Conservation (phyloP, 2,888 invertebrate genomes). For the Phrixothrix hirtus region DNA sequence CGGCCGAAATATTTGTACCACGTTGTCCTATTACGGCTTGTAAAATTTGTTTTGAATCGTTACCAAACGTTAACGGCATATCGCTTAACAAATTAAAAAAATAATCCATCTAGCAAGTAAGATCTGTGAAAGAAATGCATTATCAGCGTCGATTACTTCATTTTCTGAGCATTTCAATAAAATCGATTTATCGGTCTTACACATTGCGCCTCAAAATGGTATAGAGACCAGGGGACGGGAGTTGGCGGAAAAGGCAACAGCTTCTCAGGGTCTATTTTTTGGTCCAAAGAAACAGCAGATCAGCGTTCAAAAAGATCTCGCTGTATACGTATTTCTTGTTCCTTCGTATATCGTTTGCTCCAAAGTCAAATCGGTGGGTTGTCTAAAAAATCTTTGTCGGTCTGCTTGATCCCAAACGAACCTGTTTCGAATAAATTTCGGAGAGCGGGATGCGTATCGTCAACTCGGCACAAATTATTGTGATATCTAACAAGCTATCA, state of each 20-base stretch:
- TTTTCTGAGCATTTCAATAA: conserved; percentile 32
- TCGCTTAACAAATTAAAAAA: conserved; percentile 36
- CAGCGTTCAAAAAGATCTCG: conserved; percentile 42
- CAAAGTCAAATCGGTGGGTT: background rate
- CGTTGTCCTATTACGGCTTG: background rate
- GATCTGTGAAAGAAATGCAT: conserved; percentile 25
- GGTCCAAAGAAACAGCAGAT: conserved; percentile 34
- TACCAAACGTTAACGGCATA: conserved; percentile 33
- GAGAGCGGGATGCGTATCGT: background rate
- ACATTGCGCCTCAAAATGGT: conserved; percentile 37
- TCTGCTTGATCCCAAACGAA: background rate
- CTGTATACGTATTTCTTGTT: conserved; percentile 39
- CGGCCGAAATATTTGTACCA: background rate
- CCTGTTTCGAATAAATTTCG: background rate
- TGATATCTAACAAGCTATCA: background rate
- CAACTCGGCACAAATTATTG: too few relatives aligned
- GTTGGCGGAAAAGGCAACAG: conserved; percentile 34
- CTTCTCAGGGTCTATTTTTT: conserved; percentile 30
- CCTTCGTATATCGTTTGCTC: conserved; percentile 29
- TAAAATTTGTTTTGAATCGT: conserved; percentile 31
- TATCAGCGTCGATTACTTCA: conserved; percentile 1
- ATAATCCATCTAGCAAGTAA: conserved; percentile 40
- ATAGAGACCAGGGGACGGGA: too few relatives aligned
- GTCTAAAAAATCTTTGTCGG: too few relatives aligned
- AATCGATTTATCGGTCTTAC: conserved; percentile 37